Base-by-base conservation (phyloP, 2,888 invertebrate species). In the Andrena bicolor region DNA sequence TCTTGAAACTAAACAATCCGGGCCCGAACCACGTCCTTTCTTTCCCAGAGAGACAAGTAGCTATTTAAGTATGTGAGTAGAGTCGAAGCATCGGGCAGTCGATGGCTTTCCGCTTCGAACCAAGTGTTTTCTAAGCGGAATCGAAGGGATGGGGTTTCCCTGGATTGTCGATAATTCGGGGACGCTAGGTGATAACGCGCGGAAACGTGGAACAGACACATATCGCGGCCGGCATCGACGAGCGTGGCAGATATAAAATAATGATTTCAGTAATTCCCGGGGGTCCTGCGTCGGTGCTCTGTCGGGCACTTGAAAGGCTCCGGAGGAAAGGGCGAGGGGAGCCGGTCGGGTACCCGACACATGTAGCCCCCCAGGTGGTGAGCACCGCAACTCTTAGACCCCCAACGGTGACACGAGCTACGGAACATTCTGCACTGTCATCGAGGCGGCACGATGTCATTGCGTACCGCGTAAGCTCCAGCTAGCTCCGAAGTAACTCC, bases 361-460 rank as follows among this genome's bases (percentile, higher is more conserved):
- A 93, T 91, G 91, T 91, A 91, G 86, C 84, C 90, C 90, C 90
- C 89, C 88, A 86, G 92, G 91, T 91, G 91, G 91, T 84, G 89
- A 70, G 80, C 83, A 76, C 86, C 88, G 90, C 89, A 85, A 87
- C 85, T 87, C 83, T 76, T 49, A 83, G 91, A 91, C 91, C 91
- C 91, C 91, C 91, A 90, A 91, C 88, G 88, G 91, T 86, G 91
- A 80, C 87, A 82, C 87, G 85, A 84, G 88, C 90, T 84, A 84
- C 86, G 88, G 76, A 74, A 88, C 90, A 92, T 92, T 93, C 91
- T 92, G 93, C 93, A 87, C 71, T 79, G 92, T 93, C 93, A 93
- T 92, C 89, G 79, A 80, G 61, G 58, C 77, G 64, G 48, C 70
- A 79, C 86, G 74, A 77, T 84, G 82, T 88, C 88, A 86, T 86